Evolutionary conservation across 92 coral and sea anemone genomes (phyloP), one percentile per base, ranked within the genome.

Genomic region (Palythoa grandiflora): DNA sequence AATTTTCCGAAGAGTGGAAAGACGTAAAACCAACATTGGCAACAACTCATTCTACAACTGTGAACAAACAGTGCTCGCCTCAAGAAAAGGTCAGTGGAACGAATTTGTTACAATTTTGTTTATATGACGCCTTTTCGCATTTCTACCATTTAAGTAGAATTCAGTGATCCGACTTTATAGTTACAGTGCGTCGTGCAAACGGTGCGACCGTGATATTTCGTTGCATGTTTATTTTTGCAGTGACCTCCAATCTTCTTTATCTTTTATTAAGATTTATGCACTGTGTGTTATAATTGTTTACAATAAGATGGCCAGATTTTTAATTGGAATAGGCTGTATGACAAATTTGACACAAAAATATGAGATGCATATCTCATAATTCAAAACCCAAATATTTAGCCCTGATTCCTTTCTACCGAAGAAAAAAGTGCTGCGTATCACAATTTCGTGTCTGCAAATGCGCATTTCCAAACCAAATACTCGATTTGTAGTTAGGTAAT

Each of bases 51-150:
- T 38, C n/a, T 1, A 68, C 21, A 65, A 38, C 19, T 16, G 75
- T 52, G 9, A 8, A n/a, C 15, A 15, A 21, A 28, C 61, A 16
- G 36, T 81, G 86, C 13, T 48, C 9, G 63, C 75, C 36, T 17
- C 21, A 48, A 66, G 75, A 55, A 50, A 81, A 81, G 86, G 86
- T 79, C 84, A 79, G 84, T 79, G 9, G 9, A 2, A 6, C 6
- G n/a, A 11, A 15, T 48, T 37, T 44, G 10, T 59, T 6, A 59
- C 79, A 17, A 11, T 51, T 28, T 77, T 3, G 17, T 15, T 57
- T 15, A 6, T 78, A 5, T 61, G 19, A 37, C 36, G 21, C 68
- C 51, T 55, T 52, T 40, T 38, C 28, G 28, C 28, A 28, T 28
- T 28, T 28, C 28, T 28, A 28, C 28, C 28, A 28, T 28, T 28